phyloP scores from a whole-genome alignment of 2,113 vertebrate genomes.

The Otocyon megalotis region DNA sequence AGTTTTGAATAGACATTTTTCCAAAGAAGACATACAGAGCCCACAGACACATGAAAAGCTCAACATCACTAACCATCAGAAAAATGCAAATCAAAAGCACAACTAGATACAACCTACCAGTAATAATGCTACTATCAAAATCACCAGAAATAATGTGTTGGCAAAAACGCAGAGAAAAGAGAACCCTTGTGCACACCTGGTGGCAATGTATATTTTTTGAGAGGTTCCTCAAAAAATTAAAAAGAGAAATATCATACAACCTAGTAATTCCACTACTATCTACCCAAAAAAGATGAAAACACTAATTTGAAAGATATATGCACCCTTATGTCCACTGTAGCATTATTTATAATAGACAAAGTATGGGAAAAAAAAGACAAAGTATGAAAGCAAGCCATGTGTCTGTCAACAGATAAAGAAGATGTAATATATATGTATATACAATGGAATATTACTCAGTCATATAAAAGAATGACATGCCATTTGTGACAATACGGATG shows the following conservation, averaged over 20 bases:
- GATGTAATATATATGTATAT: not conserved
- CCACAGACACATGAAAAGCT: not conserved
- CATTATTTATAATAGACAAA: not conserved
- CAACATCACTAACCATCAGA: not conserved
- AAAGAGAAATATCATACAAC: not conserved
- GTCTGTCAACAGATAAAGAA: not conserved
- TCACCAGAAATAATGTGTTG: not conserved
- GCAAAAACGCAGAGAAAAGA: not conserved
- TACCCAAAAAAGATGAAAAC: not conserved
- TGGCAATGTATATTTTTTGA: not conserved
- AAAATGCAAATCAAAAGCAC: not conserved
- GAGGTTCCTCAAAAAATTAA: not conserved
- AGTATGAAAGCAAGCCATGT: not conserved
- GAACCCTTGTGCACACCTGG: not conserved
- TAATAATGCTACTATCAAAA: not conserved
- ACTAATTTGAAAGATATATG: not conserved
- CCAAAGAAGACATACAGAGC: not conserved
- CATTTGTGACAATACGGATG: not conserved
- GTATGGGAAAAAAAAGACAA: not conserved
- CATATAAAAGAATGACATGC: not conserved
- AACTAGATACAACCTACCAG: not conserved
- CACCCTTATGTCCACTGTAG: not conserved
- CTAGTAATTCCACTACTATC: not conserved
- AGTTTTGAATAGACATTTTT: not conserved
- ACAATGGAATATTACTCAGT: not conserved